phyloP scores from a whole-genome alignment of 2,797 vertebrate genomes.

The Typhlichthys subterraneus region DNA sequence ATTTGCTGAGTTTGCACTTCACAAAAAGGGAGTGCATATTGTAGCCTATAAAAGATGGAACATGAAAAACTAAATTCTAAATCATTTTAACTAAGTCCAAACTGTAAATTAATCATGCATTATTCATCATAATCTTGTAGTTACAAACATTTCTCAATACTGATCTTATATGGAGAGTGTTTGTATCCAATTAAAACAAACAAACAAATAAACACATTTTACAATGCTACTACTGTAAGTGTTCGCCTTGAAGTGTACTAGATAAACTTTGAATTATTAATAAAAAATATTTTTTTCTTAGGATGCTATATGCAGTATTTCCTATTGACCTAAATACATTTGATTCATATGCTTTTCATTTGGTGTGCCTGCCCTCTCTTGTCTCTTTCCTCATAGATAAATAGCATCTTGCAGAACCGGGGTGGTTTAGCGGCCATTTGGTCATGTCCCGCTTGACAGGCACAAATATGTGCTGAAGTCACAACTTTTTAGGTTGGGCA shows the following conservation, averaged over 20 bases:
- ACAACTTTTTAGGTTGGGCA: constrained; percentile 61
- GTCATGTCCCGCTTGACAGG: constrained; percentile 58
- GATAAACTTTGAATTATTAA: no score
- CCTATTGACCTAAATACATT: constrained; percentile 68
- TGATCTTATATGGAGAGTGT: no score
- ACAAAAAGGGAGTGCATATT: constrained; percentile 40
- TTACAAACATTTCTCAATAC: background rate
- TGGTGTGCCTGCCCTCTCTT: constrained; percentile 37
- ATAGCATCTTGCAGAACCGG: constrained; percentile 32
- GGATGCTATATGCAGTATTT: constrained; percentile 32
- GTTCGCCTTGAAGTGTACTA: no score
- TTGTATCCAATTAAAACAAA: no score
- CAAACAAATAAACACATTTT: no score
- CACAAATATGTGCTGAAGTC: constrained; percentile 77
- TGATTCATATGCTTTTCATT: constrained; percentile 31
- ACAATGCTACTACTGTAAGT: no score
- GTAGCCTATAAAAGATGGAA: constrained; percentile 10
- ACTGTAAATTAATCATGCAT: background rate
- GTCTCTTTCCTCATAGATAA: constrained; percentile 25
- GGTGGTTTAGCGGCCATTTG: constrained; percentile 51
- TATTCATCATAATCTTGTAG: background rate
- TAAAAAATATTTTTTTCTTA: background rate
- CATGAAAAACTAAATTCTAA: background rate
- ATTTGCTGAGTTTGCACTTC: constrained; percentile 61
- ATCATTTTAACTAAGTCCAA: background rate